Percentiles rank a stretch among this genome's conserved stretches.
These are phyloP conservation scores for Zaprionus africanus DNA, from an alignment of 1,140 invertebrate genomes.

Conservation along the genomic window DNA sequence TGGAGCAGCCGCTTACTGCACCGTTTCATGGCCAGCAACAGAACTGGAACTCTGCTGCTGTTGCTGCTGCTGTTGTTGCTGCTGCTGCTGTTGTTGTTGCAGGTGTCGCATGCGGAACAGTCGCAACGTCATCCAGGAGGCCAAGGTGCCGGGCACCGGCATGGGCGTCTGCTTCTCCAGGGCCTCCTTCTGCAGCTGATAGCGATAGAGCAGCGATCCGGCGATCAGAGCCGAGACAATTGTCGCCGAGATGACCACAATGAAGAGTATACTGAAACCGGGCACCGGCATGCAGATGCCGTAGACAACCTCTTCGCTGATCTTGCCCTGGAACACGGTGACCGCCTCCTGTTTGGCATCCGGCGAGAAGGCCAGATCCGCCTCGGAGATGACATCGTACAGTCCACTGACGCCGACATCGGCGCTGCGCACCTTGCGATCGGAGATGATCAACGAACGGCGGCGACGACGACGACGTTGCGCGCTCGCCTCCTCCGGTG, in stretches of 20 bases:
- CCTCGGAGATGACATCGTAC: slow-evolving; percentile 96
- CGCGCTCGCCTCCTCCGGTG: slow-evolving; percentile 24
- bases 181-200: slow-evolving; percentile 90
- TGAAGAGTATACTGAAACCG: slow-evolving; percentile 94
- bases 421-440: slow-evolving; percentile 90
- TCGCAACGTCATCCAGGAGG: slow-evolving; percentile 90
- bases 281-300: slow-evolving; percentile 95
- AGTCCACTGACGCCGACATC: slow-evolving; percentile 94
- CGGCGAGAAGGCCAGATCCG: slow-evolving; percentile 95
- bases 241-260: slow-evolving; percentile 93
- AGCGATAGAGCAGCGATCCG: slow-evolving; percentile 89
- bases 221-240: slow-evolving; percentile 92
- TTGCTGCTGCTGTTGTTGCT: slow-evolving; percentile 52
- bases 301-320: slow-evolving; percentile 94
- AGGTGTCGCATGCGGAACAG: slow-evolving; percentile 86
- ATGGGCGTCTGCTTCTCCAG: slow-evolving; percentile 84
- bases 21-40: slow-evolving; percentile 63
- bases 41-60: slow-evolving; percentile 39
- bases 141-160: slow-evolving; percentile 87
- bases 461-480: slow-evolving; percentile 84
- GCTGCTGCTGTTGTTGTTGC: slow-evolving; percentile 73
- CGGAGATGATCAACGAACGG: slow-evolving; percentile 89
- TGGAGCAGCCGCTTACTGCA: slow-evolving; percentile 53
- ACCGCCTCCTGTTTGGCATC: slow-evolving; percentile 91
- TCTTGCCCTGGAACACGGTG: slow-evolving; percentile 93